phyloP scores from a whole-genome alignment of 2,113 vertebrate species.

The Sterna hirundo region DNA sequence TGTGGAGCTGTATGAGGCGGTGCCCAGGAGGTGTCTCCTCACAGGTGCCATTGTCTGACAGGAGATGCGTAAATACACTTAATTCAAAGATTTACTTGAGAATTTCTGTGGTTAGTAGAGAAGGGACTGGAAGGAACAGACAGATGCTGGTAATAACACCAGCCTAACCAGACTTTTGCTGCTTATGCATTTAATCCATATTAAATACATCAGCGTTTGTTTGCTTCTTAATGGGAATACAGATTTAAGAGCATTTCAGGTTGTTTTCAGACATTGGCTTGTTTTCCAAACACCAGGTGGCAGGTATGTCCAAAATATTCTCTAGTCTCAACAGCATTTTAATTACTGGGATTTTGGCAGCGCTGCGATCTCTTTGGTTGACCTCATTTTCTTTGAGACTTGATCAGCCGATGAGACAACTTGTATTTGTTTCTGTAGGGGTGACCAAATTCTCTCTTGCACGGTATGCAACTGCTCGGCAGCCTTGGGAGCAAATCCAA shows the following conservation, averaged over 20 bases:
- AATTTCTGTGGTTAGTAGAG: background rate
- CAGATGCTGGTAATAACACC: background rate
- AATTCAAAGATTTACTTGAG: background rate
- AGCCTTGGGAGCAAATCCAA: background rate
- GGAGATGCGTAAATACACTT: background rate
- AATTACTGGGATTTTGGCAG: background rate
- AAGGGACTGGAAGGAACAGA: background rate
- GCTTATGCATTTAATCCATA: background rate
- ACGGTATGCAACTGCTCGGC: background rate
- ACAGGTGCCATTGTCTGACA: background rate
- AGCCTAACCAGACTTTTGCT: background rate
- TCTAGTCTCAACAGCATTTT: background rate
- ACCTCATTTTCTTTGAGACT: background rate
- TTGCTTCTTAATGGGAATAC: background rate
- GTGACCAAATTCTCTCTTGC: background rate
- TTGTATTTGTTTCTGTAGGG: background rate
- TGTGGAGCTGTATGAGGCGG: background rate
- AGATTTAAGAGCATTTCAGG: background rate
- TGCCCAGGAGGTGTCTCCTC: background rate
- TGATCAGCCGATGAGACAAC: background rate
- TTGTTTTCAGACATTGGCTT: background rate
- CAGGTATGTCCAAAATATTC: conserved; percentile 8
- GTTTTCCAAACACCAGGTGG: conserved; percentile 35
- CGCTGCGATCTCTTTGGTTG: background rate
- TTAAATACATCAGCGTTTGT: background rate